These are phyloP conservation scores for Ligdia adustata DNA, from an alignment of 2,888 invertebrate species.

Conservation along the genomic window DNA sequence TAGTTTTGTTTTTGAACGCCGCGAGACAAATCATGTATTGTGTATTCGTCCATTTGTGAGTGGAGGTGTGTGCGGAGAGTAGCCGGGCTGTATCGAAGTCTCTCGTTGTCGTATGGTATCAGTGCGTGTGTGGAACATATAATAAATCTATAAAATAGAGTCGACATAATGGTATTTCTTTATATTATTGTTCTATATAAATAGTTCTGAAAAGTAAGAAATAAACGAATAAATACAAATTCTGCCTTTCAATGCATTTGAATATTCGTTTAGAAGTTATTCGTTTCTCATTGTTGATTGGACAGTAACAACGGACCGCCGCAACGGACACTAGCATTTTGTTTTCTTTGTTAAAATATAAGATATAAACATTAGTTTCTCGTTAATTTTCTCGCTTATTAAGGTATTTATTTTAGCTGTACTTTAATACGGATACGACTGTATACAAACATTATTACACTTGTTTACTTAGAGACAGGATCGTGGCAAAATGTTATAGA, in stretches of 20 bases:
- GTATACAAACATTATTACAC: constrained; percentile 64
- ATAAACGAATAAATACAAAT: constrained; percentile 67
- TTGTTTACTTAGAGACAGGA: constrained; percentile 22
- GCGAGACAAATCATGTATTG: constrained; percentile 66
- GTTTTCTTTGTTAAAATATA: constrained; percentile 53
- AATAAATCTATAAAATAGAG: constrained; percentile 41
- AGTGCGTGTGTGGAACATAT: constrained; percentile 42
- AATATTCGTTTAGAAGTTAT: constrained; percentile 57
- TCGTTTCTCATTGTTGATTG: constrained; percentile 44
- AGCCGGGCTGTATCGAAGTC: constrained; percentile 46
- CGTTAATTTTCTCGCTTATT: constrained; percentile 75
- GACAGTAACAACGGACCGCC: constrained; percentile 39
- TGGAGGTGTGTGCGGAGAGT: constrained; percentile 59
- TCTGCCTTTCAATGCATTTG: constrained; percentile 79
- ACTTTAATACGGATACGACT: constrained; percentile 79
- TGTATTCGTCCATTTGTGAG: constrained; percentile 61
- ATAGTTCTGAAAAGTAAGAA: constrained; percentile 58
- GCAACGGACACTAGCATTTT: constrained; percentile 67
- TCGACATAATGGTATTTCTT: constrained; percentile 42
- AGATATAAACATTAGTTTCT: constrained; percentile 68
- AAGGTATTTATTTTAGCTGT: constrained; percentile 84
- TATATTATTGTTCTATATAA: constrained; percentile 47
- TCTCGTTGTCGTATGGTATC: constrained; percentile 26
- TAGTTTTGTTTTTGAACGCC: constrained; percentile 65
- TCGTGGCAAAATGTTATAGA: constrained; percentile 15